A percentile compares a stretch with the other conserved stretches of the same genome.
Evolutionary conservation across 2,113 vertebrate genomes (phyloP).

Genomic region (Hiodon tergisus): DNA sequence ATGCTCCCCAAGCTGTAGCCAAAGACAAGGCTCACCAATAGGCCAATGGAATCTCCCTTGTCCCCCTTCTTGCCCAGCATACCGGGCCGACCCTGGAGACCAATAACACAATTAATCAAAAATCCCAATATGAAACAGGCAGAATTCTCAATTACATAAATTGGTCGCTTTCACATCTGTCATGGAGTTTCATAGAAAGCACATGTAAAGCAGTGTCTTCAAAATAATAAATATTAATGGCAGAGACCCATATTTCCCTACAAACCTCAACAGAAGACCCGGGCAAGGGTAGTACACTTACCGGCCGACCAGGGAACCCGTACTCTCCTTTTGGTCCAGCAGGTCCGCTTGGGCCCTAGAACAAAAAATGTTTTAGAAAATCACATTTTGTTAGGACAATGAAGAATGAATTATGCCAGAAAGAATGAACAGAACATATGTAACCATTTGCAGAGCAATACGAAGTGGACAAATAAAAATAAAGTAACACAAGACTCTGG

Average conservation of each 20-base stretch:
- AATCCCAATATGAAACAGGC: neutral
- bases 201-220: too few relatives aligned
- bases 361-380: constrained; percentile 24
- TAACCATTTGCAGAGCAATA: neutral
- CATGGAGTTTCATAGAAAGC: neutral
- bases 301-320: constrained; percentile 83
- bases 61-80: constrained; percentile 73
- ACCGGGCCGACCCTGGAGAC: constrained; percentile 80
- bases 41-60: constrained; percentile 67
- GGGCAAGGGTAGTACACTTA: constrained; percentile 56
- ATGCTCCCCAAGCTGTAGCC: neutral
- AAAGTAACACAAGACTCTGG: neutral
- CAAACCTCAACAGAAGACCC: neutral
- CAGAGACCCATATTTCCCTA: too few relatives aligned
- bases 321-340: constrained; percentile 84
- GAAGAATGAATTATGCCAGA: neutral
- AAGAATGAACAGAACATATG: constrained; percentile 1
- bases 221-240: too few relatives aligned
- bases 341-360: constrained; percentile 83
- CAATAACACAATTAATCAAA: constrained; percentile 7
- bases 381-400: too few relatives aligned
- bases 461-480: neutral
- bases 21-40: constrained; percentile 60
- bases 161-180: neutral
- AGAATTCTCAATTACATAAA: neutral